These are phyloP conservation scores for Phaethornis superciliosus DNA, from an alignment of 2,113 vertebrate species.

Conservation along the genomic window DNA sequence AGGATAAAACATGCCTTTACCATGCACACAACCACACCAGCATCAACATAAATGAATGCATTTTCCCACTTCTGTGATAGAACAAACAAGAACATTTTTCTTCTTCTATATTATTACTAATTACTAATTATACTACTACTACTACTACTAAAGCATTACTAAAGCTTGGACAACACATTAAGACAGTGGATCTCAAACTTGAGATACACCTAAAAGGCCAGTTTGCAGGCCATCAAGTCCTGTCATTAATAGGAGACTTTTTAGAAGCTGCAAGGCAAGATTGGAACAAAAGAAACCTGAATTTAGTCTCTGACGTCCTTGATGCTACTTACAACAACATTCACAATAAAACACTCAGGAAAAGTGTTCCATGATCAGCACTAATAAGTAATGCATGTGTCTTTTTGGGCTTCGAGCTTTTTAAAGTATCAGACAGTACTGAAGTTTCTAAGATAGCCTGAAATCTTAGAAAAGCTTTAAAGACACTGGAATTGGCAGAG, in stretches of 20 bases:
- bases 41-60: neutral
- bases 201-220: neutral
- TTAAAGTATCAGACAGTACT: neutral
- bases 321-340: neutral
- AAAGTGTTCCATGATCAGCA: neutral
- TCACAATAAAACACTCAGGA: neutral
- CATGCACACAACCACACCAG: neutral
- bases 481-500: neutral
- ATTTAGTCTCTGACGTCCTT: neutral
- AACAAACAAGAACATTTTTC: neutral
- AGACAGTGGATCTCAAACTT: neutral
- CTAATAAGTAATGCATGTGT: accelerated
- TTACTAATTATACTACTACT: too few species aligned
- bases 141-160: neutral
- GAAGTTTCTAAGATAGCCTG: neutral
- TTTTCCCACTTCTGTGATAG: neutral
- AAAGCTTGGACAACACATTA: neutral
- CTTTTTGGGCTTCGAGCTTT: accelerated
- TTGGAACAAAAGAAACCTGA: neutral
- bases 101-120: neutral
- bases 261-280: neutral
- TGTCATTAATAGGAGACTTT: neutral
- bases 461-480: neutral
- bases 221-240: neutral
- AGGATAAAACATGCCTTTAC: neutral